Percentiles rank a stretch among this genome's conserved stretches.
phyloP scores from a whole-genome alignment of 2,888 invertebrate genomes.

The Pseudococcus jackbeardsleyi region DNA sequence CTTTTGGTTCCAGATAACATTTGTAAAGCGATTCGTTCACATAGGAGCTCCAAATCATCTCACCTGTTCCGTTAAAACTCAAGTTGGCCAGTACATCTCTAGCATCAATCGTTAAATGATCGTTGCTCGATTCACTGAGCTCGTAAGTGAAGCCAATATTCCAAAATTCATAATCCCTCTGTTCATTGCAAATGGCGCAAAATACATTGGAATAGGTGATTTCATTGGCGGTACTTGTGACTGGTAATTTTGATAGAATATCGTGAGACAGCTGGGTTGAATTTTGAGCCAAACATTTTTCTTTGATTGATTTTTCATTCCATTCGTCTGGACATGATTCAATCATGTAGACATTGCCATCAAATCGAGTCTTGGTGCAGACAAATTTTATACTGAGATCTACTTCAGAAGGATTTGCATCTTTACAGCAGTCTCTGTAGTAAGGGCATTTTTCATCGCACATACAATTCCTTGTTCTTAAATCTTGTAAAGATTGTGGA shows the following conservation, averaged over 20 bases:
- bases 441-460: slow-evolving; percentile 34
- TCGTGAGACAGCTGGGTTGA: slow-evolving; percentile 68
- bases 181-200: slow-evolving; percentile 71
- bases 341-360: slow-evolving; percentile 31
- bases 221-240: slow-evolving; percentile 66
- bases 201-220: slow-evolving; percentile 70
- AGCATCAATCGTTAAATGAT: background rate
- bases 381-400: background rate
- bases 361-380: background rate
- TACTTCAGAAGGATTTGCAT: background rate
- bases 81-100: background rate
- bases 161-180: slow-evolving; percentile 70
- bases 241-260: slow-evolving; percentile 67
- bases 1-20: background rate
- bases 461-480: slow-evolving; percentile 57
- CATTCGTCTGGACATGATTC: slow-evolving; percentile 32
- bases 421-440: slow-evolving; percentile 52
- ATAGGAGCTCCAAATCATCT: background rate
- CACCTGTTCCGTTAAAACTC: background rate
- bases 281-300: slow-evolving; percentile 34
- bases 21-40: background rate
- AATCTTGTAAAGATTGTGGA: background rate
- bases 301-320: background rate
- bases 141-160: slow-evolving; percentile 64
- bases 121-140: background rate